These are phyloP conservation scores for Neogobius melanostomus DNA, from an alignment of 2,113 vertebrate genomes.

Conservation along the genomic window DNA sequence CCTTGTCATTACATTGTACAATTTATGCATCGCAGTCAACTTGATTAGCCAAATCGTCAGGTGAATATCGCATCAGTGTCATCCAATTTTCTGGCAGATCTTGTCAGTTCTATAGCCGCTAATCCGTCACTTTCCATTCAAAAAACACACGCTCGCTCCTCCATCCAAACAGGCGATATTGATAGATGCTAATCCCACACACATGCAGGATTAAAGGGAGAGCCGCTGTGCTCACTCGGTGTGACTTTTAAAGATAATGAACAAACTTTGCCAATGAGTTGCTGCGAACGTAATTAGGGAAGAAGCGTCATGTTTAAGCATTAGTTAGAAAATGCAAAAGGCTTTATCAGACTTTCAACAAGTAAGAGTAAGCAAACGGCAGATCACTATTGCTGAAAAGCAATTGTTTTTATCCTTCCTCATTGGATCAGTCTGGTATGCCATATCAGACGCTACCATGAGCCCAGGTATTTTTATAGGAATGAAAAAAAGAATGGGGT, in stretches of 20 bases:
- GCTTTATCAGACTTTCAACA: too few species aligned
- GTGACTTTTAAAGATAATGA: constrained; percentile 20
- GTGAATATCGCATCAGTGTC: constrained; percentile 45
- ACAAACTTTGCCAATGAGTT: constrained; percentile 6
- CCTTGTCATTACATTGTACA: neutral
- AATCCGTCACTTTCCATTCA: constrained; percentile 57
- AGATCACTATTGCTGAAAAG: too few species aligned
- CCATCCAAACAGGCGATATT: constrained; percentile 51
- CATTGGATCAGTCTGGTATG: too few species aligned
- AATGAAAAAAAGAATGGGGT: too few species aligned
- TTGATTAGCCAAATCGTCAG: constrained; percentile 40
- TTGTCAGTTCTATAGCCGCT: constrained; percentile 34
- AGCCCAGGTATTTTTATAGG: too few species aligned
- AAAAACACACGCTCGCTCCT: constrained; percentile 53
- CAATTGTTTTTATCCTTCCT: too few species aligned
- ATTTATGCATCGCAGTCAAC: neutral
- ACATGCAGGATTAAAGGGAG: constrained; percentile 48
- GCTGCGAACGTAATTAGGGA: too few species aligned
- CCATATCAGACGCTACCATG: too few species aligned
- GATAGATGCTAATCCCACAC: constrained; percentile 60
- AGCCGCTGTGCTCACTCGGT: constrained; percentile 30
- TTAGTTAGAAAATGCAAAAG: neutral
- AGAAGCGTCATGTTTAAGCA: neutral
- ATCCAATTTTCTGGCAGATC: constrained; percentile 40
- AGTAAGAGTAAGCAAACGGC: too few species aligned